Percentiles rank a stretch among this genome's conserved stretches.
Evolutionary conservation across 2,888 invertebrate species (phyloP).

Genomic region (Lepidochitona cinerea): DNA sequence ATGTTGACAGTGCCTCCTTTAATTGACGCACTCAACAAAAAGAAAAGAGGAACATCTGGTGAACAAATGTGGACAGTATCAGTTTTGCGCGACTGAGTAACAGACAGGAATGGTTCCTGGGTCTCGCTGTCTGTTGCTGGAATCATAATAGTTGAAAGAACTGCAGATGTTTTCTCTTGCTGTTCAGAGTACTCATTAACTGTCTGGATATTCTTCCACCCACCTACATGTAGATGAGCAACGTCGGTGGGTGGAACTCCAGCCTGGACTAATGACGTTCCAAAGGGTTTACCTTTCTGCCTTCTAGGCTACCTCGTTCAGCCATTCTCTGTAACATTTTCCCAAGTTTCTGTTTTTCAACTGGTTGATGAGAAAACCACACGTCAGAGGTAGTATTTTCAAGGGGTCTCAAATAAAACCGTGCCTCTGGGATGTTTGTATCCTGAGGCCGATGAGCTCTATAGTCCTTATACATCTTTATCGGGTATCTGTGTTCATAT

Average conservation of each 20-base stretch:
- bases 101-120: too few species aligned
- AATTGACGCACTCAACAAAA: too few species aligned
- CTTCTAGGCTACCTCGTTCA: slow-evolving; percentile 6
- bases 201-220: slow-evolving; percentile 12
- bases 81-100: too few species aligned
- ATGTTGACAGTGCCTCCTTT: too few species aligned
- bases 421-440: neutral
- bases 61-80: too few species aligned
- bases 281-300: slow-evolving; percentile 17
- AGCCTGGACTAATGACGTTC: slow-evolving; percentile 15
- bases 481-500: neutral
- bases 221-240: slow-evolving; percentile 5
- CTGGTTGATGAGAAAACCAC: slow-evolving; percentile 11
- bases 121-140: too few species aligned
- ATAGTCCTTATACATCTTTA: slow-evolving; percentile 6
- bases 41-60: too few species aligned
- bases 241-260: slow-evolving; percentile 14
- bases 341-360: slow-evolving; percentile 15
- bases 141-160: neutral
- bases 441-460: slow-evolving; percentile 3
- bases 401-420: slow-evolving; percentile 13
- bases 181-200: neutral
- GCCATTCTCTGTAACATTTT: slow-evolving; percentile 11
- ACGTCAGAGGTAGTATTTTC: neutral
- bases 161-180: neutral